phyloP scores from a whole-genome alignment of 2,113 vertebrate genomes.

The Crotalus tigris region DNA sequence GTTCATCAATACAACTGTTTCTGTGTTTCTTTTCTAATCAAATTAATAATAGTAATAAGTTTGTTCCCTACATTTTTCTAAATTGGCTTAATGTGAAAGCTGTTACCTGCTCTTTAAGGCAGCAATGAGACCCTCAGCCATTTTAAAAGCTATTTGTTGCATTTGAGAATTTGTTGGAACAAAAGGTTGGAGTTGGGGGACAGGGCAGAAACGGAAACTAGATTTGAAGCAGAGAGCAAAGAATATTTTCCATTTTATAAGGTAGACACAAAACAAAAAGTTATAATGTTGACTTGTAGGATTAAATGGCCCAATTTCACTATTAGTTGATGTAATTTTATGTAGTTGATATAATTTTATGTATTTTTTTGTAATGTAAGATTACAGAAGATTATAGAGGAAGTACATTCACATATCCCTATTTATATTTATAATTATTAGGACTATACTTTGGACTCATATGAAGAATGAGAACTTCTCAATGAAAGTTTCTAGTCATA shows the following conservation, averaged over 20 bases:
- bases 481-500: background rate
- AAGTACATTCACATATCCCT: background rate
- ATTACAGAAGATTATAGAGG: background rate
- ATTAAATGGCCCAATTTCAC: background rate
- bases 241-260: background rate
- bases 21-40: background rate
- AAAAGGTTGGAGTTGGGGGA: background rate
- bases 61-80: background rate
- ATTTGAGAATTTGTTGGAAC: background rate
- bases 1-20: background rate
- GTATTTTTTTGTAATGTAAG: background rate
- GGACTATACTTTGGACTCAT: background rate
- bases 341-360: background rate
- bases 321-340: background rate
- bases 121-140: background rate
- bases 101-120: background rate
- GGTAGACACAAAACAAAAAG: background rate
- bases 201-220: background rate
- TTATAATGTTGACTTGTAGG: background rate
- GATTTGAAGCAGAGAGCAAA: background rate
- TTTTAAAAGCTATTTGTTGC: background rate
- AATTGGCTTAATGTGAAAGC: background rate
- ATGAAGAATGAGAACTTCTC: background rate
- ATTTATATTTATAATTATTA: background rate
- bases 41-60: background rate